These are phyloP conservation scores for Adineta ricciae DNA, from an alignment of 2,888 invertebrate species.

Conservation along the genomic window DNA sequence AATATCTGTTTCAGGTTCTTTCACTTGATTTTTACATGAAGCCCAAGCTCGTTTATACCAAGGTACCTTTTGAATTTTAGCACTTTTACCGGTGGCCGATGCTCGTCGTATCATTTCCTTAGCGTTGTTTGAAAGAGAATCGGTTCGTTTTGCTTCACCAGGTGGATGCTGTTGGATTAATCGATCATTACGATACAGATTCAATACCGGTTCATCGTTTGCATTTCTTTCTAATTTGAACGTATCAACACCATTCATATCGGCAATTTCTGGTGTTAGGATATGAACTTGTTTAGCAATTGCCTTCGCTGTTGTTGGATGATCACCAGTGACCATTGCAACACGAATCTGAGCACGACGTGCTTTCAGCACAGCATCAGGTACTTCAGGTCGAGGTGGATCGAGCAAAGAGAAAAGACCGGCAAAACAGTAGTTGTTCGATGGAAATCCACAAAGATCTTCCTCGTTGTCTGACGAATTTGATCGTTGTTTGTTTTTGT, in stretches of 20 bases:
- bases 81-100: background rate
- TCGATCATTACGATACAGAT: background rate
- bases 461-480: background rate
- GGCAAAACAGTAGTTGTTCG: constrained; percentile 24
- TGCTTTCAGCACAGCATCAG: constrained; percentile 26
- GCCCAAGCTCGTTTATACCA: background rate
- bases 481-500: background rate
- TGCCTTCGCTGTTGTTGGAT: constrained; percentile 22
- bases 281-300: constrained; percentile 29
- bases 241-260: background rate
- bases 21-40: background rate
- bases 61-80: background rate
- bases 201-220: background rate
- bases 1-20: background rate
- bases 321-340: no score
- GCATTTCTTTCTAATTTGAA: background rate
- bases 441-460: background rate
- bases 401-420: constrained; percentile 25
- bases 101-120: background rate
- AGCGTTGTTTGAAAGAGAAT: background rate
- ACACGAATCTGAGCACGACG: constrained; percentile 25
- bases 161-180: background rate
- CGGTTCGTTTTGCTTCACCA: background rate
- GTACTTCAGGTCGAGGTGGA: constrained; percentile 25
- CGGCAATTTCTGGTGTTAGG: background rate